These are phyloP conservation scores for Quadriops clusia DNA, from an alignment of 2,888 invertebrate genomes.

Conservation along the genomic window DNA sequence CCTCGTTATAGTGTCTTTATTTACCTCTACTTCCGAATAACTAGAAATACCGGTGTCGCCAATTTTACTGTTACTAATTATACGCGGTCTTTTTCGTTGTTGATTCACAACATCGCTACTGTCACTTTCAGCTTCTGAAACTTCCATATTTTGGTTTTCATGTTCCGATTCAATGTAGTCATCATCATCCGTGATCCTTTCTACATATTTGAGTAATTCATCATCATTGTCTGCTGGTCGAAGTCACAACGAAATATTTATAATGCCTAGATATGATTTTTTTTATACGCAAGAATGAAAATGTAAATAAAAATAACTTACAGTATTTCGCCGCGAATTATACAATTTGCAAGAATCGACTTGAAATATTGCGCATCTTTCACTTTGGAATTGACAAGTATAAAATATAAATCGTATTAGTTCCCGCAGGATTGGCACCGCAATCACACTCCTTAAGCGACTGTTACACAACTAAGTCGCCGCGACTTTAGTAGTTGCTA, in stretches of 20 bases:
- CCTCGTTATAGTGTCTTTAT: constrained; percentile 4
- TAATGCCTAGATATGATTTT: no score
- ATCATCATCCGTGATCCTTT: constrained; percentile 3
- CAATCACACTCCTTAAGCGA: no score
- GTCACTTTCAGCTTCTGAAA: constrained; percentile 5
- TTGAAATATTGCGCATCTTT: no score
- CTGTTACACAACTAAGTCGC: no score
- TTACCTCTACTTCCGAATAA: constrained; percentile 5
- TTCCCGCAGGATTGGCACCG: no score
- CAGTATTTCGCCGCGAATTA: no score
- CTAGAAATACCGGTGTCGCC: constrained; percentile 3
- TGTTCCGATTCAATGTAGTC: no score
- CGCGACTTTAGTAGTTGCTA: no score
- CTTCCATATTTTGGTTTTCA: constrained; percentile 1
- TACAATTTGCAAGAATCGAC: no score
- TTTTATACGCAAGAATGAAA: constrained; percentile 1
- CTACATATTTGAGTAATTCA: constrained; percentile 5
- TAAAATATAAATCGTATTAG: no score
- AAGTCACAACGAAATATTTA: constrained; percentile 1
- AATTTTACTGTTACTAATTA: constrained; percentile 5
- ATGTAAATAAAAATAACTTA: no score
- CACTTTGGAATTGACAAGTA: no score
- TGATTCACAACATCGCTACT: constrained; percentile 2
- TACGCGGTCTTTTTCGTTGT: constrained; percentile 4
- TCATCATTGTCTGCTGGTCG: constrained; percentile 4